phyloP scores from a whole-genome alignment of 2,113 vertebrate species.

The Cottus gobio region DNA sequence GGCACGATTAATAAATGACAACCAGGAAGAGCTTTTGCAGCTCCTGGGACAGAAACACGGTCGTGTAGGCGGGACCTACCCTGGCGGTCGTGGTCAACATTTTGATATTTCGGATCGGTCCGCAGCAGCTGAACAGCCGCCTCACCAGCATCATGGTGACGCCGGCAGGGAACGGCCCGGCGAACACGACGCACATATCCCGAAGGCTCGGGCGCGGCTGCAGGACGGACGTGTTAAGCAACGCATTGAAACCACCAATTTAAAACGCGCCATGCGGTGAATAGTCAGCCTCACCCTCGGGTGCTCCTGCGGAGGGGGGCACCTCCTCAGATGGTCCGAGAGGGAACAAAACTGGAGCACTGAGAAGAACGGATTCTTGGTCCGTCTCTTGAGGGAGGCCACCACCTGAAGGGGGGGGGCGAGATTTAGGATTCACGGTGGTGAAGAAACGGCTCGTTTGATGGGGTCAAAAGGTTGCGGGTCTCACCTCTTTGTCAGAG shows the following conservation, averaged over 20 bases:
- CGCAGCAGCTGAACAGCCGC: slow-evolving; percentile 84
- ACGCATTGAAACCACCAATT: neutral
- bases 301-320: slow-evolving; percentile 52
- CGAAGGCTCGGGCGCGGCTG: slow-evolving; percentile 81
- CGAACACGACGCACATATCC: slow-evolving; percentile 88
- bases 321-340: slow-evolving; percentile 67
- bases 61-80: slow-evolving; percentile 63
- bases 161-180: slow-evolving; percentile 84
- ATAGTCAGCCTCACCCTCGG: slow-evolving; percentile 40
- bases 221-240: slow-evolving; percentile 3
- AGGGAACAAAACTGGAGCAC: slow-evolving; percentile 84
- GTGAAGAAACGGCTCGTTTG: neutral
- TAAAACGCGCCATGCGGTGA: neutral
- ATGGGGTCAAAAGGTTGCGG: neutral
- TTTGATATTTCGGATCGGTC: slow-evolving; percentile 80
- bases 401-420: slow-evolving; percentile 80
- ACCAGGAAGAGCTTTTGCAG: neutral
- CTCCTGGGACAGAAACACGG: neutral
- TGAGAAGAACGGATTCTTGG: slow-evolving; percentile 83
- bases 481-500: slow-evolving; percentile 87
- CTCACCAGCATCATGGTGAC: slow-evolving; percentile 79
- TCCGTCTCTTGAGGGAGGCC: slow-evolving; percentile 78
- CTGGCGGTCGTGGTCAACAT: slow-evolving; percentile 80
- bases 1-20: neutral
- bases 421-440: neutral